These are phyloP conservation scores for Cosmia trapezina DNA, from an alignment of 2,888 invertebrate genomes.

Conservation along the genomic window DNA sequence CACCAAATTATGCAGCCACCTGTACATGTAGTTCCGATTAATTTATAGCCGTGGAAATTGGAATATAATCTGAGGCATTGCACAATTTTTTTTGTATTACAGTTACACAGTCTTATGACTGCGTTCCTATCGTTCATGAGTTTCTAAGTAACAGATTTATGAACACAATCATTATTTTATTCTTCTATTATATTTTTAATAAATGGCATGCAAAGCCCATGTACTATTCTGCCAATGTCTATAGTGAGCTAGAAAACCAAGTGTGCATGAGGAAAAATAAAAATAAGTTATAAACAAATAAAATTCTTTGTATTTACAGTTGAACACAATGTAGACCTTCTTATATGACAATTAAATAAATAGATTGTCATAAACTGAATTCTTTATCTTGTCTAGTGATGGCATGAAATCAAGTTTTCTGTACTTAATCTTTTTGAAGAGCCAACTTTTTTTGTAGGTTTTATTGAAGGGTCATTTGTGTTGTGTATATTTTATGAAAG, in stretches of 20 bases:
- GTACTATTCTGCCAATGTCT: no score
- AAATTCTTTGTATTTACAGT: no score
- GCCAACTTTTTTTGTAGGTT: background rate
- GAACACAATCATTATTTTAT: no score
- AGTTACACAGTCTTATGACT: constrained; percentile 9
- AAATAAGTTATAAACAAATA: no score
- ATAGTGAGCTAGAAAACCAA: no score
- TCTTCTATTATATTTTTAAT: no score
- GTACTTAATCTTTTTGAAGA: background rate
- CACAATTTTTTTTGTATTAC: constrained; percentile 25
- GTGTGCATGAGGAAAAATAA: no score
- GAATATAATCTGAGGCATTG: background rate
- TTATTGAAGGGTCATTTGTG: background rate
- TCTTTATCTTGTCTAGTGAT: no score
- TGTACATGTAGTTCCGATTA: background rate
- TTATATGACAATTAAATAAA: background rate
- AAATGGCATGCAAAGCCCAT: no score
- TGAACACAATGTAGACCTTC: no score
- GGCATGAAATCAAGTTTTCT: background rate
- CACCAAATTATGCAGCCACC: background rate
- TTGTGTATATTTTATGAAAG: background rate
- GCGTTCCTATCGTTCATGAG: no score
- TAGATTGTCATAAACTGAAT: background rate
- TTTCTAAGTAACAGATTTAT: no score
- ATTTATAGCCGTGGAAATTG: background rate